These are phyloP conservation scores for Amazona vittata DNA, from an alignment of 2,113 vertebrate species.

Conservation along the genomic window DNA sequence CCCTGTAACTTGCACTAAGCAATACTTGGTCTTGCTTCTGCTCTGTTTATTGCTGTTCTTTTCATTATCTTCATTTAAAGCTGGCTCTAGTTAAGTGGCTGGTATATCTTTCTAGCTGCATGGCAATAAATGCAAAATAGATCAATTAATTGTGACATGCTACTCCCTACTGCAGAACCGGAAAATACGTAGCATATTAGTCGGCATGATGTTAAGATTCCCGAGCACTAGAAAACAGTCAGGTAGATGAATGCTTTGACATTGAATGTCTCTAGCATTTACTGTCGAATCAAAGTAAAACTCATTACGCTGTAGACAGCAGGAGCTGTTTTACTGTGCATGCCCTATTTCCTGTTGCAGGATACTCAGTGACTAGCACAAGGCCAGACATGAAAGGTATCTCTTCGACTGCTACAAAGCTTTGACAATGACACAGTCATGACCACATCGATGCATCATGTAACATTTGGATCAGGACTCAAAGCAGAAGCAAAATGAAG, in stretches of 20 bases:
- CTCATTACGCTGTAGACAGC: background rate
- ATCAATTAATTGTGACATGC: background rate
- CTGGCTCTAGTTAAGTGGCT: background rate
- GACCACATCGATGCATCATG: background rate
- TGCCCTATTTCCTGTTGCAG: background rate
- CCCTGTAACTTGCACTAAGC: background rate
- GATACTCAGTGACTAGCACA: background rate
- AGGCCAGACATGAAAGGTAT: background rate
- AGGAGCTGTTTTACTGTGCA: background rate
- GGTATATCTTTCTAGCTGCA: background rate
- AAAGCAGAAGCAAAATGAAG: background rate
- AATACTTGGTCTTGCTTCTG: background rate
- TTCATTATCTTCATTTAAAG: conserved; percentile 33
- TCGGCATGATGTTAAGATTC: background rate
- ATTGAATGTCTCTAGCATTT: background rate
- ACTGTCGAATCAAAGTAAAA: background rate
- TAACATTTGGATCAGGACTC: background rate
- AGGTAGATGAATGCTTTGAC: background rate
- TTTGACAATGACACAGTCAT: background rate
- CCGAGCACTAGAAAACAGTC: background rate
- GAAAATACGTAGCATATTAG: background rate
- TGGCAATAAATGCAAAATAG: background rate
- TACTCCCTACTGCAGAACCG: background rate
- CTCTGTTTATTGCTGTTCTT: background rate
- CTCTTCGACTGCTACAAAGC: background rate